Conservation (phyloP, 1,140 invertebrate species). For the Drosophila funebris region DNA sequence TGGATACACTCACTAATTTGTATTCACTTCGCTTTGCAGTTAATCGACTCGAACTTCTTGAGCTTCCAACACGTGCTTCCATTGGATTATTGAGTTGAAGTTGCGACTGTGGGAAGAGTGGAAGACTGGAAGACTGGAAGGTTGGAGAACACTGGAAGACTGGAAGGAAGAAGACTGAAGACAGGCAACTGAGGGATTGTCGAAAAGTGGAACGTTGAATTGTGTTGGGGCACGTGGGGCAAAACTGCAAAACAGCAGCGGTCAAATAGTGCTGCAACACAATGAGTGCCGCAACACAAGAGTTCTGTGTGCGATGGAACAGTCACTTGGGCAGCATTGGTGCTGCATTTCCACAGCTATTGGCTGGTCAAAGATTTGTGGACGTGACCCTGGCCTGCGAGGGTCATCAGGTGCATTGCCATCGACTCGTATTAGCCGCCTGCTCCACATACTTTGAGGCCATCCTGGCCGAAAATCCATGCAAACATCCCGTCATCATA, state of each 20-base stretch:
- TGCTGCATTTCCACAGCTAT: conserved; percentile 85
- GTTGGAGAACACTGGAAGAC: no score
- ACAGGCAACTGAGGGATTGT: no score
- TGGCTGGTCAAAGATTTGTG: conserved; percentile 93
- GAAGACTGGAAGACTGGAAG: no score
- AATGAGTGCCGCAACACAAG: conserved; percentile 86
- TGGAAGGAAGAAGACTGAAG: no score
- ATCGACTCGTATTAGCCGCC: conserved; percentile 93
- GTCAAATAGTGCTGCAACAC: conserved; percentile 10
- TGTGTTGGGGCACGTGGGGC: background rate
- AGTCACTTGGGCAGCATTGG: conserved; percentile 84
- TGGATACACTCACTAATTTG: no score
- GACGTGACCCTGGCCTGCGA: conserved; percentile 95
- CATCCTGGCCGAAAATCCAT: conserved; percentile 91
- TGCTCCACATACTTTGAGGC: conserved; percentile 93
- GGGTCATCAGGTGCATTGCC: conserved; percentile 93
- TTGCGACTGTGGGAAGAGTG: no score
- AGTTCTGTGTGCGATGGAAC: conserved; percentile 95
- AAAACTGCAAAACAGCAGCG: background rate
- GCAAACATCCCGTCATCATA: conserved; percentile 93
- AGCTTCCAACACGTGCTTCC: no score
- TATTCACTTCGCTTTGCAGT: no score
- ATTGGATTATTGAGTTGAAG: no score
- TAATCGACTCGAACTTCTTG: no score
- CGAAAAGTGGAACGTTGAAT: no score